A percentile compares a stretch with the other conserved stretches of the same genome.
phyloP scores from a whole-genome alignment of 2,888 invertebrate species.

The Ophioninae sp. region DNA sequence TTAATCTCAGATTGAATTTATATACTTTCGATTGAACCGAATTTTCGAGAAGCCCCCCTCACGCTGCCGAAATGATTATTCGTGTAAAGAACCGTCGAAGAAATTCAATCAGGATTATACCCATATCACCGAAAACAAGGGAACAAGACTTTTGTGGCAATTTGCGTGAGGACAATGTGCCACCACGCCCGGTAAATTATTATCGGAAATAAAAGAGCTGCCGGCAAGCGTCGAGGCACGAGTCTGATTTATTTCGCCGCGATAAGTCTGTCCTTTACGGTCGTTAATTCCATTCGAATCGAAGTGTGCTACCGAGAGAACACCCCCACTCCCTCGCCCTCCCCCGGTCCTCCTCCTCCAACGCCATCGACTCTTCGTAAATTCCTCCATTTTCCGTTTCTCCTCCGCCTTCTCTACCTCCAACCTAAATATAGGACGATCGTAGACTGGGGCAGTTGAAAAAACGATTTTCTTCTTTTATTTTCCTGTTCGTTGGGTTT shows the following conservation, averaged over 20 bases:
- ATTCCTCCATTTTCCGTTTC: too few species aligned
- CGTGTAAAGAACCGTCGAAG: too few species aligned
- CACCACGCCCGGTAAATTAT: constrained; percentile 60
- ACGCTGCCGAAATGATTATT: too few species aligned
- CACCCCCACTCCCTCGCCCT: not conserved
- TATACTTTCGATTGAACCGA: too few species aligned
- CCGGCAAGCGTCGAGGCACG: constrained; percentile 39
- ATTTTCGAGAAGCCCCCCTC: too few species aligned
- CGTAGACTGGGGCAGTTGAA: not conserved
- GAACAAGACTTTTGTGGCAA: constrained; percentile 14
- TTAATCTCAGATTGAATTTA: too few species aligned
- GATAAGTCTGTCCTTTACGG: constrained; percentile 64
- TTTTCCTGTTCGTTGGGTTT: not conserved
- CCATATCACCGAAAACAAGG: not conserved
- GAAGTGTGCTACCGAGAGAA: constrained; percentile 43
- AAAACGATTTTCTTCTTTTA: not conserved
- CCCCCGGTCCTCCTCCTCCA: not conserved
- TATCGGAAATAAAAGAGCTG: constrained; percentile 66
- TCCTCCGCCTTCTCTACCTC: constrained; percentile 12
- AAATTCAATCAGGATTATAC: not conserved
- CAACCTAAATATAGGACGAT: not conserved
- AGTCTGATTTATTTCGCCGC: constrained; percentile 61
- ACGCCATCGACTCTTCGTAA: too few species aligned
- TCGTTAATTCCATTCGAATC: constrained; percentile 62
- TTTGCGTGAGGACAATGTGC: constrained; percentile 12